These are phyloP conservation scores for Panurus biarmicus DNA, from an alignment of 2,113 vertebrate species.

Conservation along the genomic window DNA sequence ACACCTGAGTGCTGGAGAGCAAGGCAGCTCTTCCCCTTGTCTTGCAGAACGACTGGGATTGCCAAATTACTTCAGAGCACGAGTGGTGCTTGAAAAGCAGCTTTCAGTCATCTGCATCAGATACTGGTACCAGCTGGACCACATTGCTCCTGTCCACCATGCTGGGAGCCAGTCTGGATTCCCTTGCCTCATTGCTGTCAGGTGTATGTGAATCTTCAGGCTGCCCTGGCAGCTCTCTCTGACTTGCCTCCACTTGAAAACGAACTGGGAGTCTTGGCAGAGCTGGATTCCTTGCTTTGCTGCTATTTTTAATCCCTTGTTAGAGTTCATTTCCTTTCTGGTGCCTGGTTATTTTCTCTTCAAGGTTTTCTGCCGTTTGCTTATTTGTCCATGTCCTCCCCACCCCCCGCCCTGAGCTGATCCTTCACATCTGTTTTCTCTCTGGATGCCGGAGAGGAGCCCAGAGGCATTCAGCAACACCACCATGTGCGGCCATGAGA, in stretches of 20 bases:
- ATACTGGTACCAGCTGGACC: not conserved
- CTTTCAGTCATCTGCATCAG: not conserved
- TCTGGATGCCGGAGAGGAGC: not conserved
- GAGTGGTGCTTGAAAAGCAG: not conserved
- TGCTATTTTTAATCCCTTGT: constrained; percentile 51
- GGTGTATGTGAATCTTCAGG: not conserved
- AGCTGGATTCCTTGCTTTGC: not conserved
- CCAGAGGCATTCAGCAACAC: not conserved
- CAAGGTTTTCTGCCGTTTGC: constrained; percentile 32
- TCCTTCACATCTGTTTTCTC: constrained; percentile 30
- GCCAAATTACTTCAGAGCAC: not conserved
- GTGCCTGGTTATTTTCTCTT: constrained; percentile 60
- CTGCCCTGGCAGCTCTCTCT: not conserved
- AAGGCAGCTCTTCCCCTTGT: not conserved
- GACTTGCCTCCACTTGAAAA: not conserved
- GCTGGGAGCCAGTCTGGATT: not conserved
- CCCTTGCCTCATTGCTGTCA: not conserved
- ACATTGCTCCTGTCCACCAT: not conserved
- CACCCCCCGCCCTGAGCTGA: not conserved
- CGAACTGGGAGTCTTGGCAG: accelerated
- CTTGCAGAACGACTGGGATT: not conserved
- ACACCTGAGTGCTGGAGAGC: not conserved
- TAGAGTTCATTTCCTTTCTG: constrained; percentile 53
- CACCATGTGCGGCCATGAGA: not conserved
- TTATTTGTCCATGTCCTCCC: constrained; percentile 22